phyloP scores from a whole-genome alignment of 2,113 vertebrate species.

The Proteles cristata region DNA sequence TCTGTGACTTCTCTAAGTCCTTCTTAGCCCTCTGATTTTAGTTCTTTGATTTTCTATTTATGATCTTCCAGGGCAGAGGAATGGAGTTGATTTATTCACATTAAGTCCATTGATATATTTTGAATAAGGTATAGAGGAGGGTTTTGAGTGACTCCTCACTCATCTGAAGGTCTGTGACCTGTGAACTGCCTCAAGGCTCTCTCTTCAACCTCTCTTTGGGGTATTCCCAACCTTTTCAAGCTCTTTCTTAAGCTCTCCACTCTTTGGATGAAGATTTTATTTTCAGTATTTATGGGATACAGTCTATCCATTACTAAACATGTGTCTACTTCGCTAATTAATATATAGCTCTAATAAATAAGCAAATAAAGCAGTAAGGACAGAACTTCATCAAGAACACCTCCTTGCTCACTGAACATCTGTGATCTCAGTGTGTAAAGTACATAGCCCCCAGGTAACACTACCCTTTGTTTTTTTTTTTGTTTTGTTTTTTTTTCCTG shows the following conservation, averaged over 20 bases:
- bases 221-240: slow-evolving; percentile 42
- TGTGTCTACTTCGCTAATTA: background rate
- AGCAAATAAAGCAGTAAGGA: background rate
- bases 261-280: slow-evolving; percentile 37
- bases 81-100: slow-evolving; percentile 72
- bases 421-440: slow-evolving; percentile 40
- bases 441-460: background rate
- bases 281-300: background rate
- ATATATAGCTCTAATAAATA: slow-evolving; percentile 10
- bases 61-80: slow-evolving; percentile 65
- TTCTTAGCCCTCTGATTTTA: slow-evolving; percentile 65
- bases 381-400: background rate
- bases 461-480: background rate
- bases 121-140: slow-evolving; percentile 64
- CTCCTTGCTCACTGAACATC: background rate
- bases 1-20: slow-evolving; percentile 56
- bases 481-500: background rate
- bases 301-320: background rate
- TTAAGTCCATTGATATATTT: slow-evolving; percentile 71
- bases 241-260: background rate
- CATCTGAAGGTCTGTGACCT: slow-evolving; percentile 58
- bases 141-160: slow-evolving; percentile 43
- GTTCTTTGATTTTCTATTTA: slow-evolving; percentile 77
- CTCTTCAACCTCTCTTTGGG: slow-evolving; percentile 58
- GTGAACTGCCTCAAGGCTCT: slow-evolving; percentile 69